Conservation (phyloP, 2,113 vertebrate species). For the Arothron firmamentum region DNA sequence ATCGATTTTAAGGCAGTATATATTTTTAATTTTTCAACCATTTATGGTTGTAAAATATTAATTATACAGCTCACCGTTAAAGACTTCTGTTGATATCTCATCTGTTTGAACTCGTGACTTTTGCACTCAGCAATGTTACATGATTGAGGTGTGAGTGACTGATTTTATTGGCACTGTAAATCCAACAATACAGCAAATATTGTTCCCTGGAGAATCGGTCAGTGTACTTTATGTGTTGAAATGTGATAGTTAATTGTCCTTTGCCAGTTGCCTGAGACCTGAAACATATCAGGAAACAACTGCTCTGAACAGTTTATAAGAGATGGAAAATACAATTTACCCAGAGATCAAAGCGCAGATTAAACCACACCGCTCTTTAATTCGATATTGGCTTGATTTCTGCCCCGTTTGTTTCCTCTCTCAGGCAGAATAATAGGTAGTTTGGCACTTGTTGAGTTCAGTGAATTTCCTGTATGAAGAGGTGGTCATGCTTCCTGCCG, state of each 20-base stretch:
- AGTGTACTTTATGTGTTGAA: neutral
- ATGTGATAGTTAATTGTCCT: neutral
- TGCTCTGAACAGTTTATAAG: conserved; percentile 1
- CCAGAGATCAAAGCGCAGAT: conserved; percentile 11
- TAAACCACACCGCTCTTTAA: neutral
- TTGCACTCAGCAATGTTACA: no score
- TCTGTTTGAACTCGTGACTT: no score
- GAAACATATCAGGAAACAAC: conserved; percentile 53
- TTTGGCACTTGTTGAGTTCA: conserved; percentile 16
- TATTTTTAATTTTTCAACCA: no score
- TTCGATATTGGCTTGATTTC: conserved; percentile 11
- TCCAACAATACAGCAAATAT: neutral
- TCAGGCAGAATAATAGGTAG: conserved; percentile 5
- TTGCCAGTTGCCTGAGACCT: neutral
- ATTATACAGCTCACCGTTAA: no score
- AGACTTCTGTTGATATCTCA: no score
- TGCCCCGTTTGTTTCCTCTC: conserved; percentile 6
- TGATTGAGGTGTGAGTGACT: no score
- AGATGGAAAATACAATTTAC: conserved; percentile 11
- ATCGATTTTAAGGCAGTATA: no score
- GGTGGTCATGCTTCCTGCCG: conserved; percentile 47
- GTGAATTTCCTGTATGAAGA: conserved; percentile 25
- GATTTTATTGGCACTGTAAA: no score
- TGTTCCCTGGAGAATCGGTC: neutral
- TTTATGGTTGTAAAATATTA: no score